Evolutionary conservation across 64 coral and sea anemone species (phyloP), one percentile per base, ranked within the genome.

Genomic region (Orbicella faveolata): DNA sequence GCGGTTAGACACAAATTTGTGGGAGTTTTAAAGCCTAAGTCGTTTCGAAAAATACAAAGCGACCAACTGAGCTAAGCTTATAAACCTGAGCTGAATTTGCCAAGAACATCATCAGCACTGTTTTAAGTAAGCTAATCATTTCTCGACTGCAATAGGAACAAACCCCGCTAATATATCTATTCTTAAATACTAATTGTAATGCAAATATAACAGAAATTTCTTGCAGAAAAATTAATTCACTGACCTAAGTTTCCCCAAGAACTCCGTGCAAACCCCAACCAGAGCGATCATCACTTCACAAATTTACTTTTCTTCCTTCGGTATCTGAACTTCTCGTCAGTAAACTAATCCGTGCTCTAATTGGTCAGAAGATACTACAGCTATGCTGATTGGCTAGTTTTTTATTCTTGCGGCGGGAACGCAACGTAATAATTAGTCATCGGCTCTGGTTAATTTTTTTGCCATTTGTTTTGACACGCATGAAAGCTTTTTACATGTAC

Each of bases 221-320:
- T 19, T 52, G 14, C n/a, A 82, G 26, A 12, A 53, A 66, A 85
- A 72, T 53, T 4, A 1, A 10, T 39, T 33, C 10, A 26, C 64
- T 52, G 15, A 85, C 82, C n/a, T 30, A 10, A 23, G 67, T 30
- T 59, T 44, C 4, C 51, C 4, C n/a, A 48, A 1, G 14, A 12
- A 79, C 8, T 17, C 41, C 37, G 12, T 41, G 9, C 5, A 25
- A 14, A 30, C 51, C 37, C 15, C 20, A 57, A 23, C 51, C 26
- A 34, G 23, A 13, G 1, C 3, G 21, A 26, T 3, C 20, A 79
- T 1, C 23, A 69, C 20, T 48, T n/a, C 67, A 11, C 21, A 26
- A 26, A 70, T 26, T 25, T 23, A 79, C 19, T 68, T 84, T 85
- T 85, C 20, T n/a, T n/a, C 44, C 82, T 85, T 52, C 65, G 82